phyloP scores from a whole-genome alignment of 2,888 invertebrate genomes.

The Folsomia candida region DNA sequence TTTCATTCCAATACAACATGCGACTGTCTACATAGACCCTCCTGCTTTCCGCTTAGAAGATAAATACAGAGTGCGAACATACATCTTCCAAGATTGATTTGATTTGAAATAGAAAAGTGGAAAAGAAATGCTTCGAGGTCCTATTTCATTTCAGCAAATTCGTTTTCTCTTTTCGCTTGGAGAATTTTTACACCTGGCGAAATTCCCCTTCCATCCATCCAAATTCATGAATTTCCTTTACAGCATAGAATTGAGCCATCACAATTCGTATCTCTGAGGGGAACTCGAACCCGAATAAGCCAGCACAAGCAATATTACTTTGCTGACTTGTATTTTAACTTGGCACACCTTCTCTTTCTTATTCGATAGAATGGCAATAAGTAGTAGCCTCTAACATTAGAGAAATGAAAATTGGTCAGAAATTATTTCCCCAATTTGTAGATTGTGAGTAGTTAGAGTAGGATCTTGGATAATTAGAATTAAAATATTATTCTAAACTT shows the following conservation, averaged over 20 bases:
- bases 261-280: slow-evolving; percentile 14
- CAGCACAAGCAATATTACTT: neutral
- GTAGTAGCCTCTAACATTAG: no score
- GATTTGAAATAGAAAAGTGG: slow-evolving; percentile 28
- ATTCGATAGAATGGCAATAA: no score
- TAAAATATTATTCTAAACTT: no score
- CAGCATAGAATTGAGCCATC: slow-evolving; percentile 20
- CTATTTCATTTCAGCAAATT: slow-evolving; percentile 23
- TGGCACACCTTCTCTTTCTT: no score
- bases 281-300: neutral
- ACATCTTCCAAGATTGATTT: slow-evolving; percentile 29
- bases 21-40: no score
- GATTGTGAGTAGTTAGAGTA: no score
- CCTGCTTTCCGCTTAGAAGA: no score
- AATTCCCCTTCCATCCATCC: slow-evolving; percentile 29
- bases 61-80: neutral
- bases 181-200: slow-evolving; percentile 49
- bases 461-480: no score
- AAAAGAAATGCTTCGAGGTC: slow-evolving; percentile 22
- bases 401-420: no score
- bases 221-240: slow-evolving; percentile 26
- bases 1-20: no score
- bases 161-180: slow-evolving; percentile 36
- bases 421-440: no score
- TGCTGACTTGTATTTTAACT: no score